Evolutionary conservation across 2,797 vertebrate genomes (phyloP).

Genomic region (Neoniphon sammara): DNA sequence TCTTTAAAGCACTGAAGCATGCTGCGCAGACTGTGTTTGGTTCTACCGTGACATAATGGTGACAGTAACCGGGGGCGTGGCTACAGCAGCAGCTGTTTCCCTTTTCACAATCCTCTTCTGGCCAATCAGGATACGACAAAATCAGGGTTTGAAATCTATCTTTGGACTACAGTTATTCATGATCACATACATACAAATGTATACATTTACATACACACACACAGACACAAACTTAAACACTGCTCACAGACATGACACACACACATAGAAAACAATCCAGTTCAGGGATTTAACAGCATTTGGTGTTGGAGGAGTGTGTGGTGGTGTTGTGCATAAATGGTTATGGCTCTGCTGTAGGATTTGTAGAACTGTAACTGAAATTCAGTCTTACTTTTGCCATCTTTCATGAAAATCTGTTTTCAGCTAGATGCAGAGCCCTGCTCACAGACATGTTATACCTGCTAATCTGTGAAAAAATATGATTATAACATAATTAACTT

Average conservation of each 20-base stretch:
- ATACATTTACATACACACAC: background rate
- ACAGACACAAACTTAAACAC: background rate
- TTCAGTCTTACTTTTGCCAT: background rate
- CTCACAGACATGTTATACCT: background rate
- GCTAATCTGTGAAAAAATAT: conserved; percentile 5
- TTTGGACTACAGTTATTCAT: background rate
- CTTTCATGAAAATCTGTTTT: conserved; percentile 3
- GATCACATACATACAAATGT: background rate
- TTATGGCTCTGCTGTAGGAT: too few relatives aligned
- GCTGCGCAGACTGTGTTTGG: conserved; percentile 80
- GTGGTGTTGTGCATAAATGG: background rate
- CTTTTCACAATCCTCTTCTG: conserved; percentile 85
- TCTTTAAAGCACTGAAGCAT: conserved; percentile 75
- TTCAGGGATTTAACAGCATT: background rate
- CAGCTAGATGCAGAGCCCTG: background rate
- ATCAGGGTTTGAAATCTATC: conserved; percentile 71
- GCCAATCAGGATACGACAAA: conserved; percentile 83
- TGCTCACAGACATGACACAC: background rate
- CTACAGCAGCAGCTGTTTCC: conserved; percentile 66
- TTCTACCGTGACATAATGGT: conserved; percentile 90
- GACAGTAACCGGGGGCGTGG: conserved; percentile 83
- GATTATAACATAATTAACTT: background rate
- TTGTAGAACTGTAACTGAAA: too few relatives aligned
- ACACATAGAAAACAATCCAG: background rate
- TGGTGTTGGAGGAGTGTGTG: background rate